Evolutionary conservation across 2,888 invertebrate genomes (phyloP), one percentile per base, ranked within the genome.

Genomic region (Venusia cambrica): DNA sequence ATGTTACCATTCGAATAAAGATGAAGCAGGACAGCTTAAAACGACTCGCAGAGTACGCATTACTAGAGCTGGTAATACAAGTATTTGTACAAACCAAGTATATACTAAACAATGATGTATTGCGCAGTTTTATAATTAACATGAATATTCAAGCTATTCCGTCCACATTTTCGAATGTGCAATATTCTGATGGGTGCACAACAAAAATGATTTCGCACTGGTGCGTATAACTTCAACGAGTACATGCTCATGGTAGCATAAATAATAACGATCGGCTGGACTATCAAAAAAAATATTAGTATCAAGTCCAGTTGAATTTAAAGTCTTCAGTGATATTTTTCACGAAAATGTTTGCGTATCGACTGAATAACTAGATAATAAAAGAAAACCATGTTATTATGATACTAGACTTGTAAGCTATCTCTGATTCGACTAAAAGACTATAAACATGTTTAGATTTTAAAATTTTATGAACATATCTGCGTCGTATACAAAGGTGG

Each of bases 341-440:
- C 76, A 78, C 80, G 74, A 66, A 57, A 64, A 48, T 63, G 57
- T 72, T 67, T 71, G 64, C 72, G 74, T 77, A 78, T 76, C 73
- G 85, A 87, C 85, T 87, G 85, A 85, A 79, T 76, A 72, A 71
- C 56, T 84, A 83, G 79, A 72, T 73, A 67, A 71, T 73, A 73
- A 71, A 63, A 54, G 69, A 76, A 73, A 65, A 64, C 35, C 63
- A 62, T 63, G 64, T 74, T 67, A 71, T 76, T 78, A 77, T 75
- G 61, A 67, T 69, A 41, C 74, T 83, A 83, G 75, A 66, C 51
- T 62, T 57, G 59, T 85, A 84, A 85, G 83, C 72, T 81, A 81
- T 85, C 79, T 81, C 80, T 79, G 78, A 83, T 83, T 84, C 79
- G 81, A 84, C 74, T 67, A 85, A 84, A 85, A 87, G 85, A 85